These are phyloP conservation scores for Periophthalmus modestus DNA, from an alignment of 2,113 vertebrate species.

Conservation along the genomic window DNA sequence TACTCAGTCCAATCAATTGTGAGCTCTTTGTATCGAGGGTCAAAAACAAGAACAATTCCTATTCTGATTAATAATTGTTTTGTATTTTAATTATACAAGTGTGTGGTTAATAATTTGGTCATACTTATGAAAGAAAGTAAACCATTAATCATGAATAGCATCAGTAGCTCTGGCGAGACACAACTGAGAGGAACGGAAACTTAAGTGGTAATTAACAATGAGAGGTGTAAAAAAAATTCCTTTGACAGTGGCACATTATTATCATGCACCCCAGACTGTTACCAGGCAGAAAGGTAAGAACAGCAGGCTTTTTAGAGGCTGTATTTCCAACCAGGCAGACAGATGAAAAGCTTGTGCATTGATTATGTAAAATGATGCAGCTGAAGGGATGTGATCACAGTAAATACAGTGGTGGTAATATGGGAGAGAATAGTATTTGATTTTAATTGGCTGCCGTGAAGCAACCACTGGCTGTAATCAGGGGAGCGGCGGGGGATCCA, in stretches of 20 bases:
- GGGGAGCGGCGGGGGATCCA: slow-evolving; percentile 52
- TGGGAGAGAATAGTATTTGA: slow-evolving; percentile 58
- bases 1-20: background rate
- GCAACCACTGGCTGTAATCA: slow-evolving; percentile 64
- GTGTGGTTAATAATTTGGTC: slow-evolving; percentile 8
- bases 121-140: background rate
- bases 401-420: slow-evolving; percentile 60
- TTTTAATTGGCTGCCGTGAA: slow-evolving; percentile 68
- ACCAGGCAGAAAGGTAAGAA: slow-evolving; percentile 42
- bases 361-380: slow-evolving; percentile 62
- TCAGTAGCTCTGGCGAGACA: slow-evolving; percentile 3
- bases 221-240: slow-evolving; percentile 9
- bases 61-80: slow-evolving; percentile 12
- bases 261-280: slow-evolving; percentile 25
- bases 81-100: slow-evolving; percentile 12
- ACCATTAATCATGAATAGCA: slow-evolving; percentile 13
- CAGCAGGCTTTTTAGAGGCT: slow-evolving; percentile 31
- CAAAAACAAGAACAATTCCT: slow-evolving; percentile 4
- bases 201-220: slow-evolving; percentile 19
- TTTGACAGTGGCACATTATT: slow-evolving; percentile 17
- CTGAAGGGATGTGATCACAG: slow-evolving; percentile 59
- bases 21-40: slow-evolving; percentile 1
- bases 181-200: slow-evolving; percentile 6
- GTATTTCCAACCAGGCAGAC: slow-evolving; percentile 47
- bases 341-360: slow-evolving; percentile 57